phyloP scores from a whole-genome alignment of 2,113 vertebrate species.

The Kryptolebias marmoratus region DNA sequence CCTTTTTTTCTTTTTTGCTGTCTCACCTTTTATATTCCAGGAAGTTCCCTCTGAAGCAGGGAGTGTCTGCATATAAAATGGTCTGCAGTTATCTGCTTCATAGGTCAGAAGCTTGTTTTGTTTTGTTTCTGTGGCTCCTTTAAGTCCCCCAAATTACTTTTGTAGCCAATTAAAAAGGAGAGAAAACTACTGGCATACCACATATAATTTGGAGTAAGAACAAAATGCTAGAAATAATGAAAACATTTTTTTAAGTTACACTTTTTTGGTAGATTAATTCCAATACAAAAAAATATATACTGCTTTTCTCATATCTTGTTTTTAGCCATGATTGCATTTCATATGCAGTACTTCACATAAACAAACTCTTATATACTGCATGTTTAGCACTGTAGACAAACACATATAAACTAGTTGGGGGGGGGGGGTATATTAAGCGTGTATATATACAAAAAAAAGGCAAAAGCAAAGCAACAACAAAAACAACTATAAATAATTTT shows the following conservation, averaged over 20 bases:
- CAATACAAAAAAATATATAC: constrained; percentile 13
- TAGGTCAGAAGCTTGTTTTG: constrained; percentile 99
- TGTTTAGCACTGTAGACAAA: constrained; percentile 20
- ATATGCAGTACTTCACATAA: constrained; percentile 6
- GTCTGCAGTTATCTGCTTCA: constrained; percentile 99
- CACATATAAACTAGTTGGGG: constrained; percentile 59
- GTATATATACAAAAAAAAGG: constrained; percentile 15
- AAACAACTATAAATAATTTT: constrained; percentile 64
- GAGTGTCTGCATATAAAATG: constrained; percentile 99
- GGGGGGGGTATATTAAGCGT: constrained; percentile 49
- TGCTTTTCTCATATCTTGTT: constrained; percentile 6
- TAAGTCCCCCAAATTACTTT: constrained; percentile 88
- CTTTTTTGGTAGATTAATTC: constrained; percentile 24
- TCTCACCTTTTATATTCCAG: constrained; percentile 94
- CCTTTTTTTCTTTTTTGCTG: constrained; percentile 82
- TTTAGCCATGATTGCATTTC: constrained; percentile 1
- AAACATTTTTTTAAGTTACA: neutral
- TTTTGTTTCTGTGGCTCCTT: constrained; percentile 98
- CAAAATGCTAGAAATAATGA: constrained; percentile 25
- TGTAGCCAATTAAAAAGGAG: constrained; percentile 31
- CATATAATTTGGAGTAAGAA: constrained; percentile 52
- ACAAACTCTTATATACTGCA: constrained; percentile 24
- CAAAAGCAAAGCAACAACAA: constrained; percentile 36
- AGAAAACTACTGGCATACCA: constrained; percentile 84
- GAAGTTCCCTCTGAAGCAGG: constrained; percentile 99